Conservation (phyloP, 2,113 vertebrate genomes). For the Varanus salvator region DNA sequence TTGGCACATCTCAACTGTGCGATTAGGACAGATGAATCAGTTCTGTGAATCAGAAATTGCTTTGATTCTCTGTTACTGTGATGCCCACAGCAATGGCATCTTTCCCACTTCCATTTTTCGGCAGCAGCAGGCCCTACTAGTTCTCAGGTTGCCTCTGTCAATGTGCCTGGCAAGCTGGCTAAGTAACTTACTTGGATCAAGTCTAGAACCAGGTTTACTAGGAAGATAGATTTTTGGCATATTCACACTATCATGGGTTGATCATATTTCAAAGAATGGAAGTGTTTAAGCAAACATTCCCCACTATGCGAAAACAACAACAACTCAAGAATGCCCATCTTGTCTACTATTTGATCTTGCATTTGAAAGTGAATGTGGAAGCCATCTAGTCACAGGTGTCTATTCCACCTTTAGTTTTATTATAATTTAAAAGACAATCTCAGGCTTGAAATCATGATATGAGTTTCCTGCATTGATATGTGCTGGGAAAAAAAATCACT, state of each 20-base stretch:
- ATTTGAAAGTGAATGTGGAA: too few relatives aligned
- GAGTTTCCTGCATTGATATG: background rate
- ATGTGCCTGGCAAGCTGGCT: background rate
- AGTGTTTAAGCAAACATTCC: background rate
- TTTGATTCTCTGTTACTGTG: too few relatives aligned
- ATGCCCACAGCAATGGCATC: too few relatives aligned
- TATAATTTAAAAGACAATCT: too few relatives aligned
- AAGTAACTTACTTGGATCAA: background rate
- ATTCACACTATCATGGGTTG: background rate
- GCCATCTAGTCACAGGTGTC: too few relatives aligned
- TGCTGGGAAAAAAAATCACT: background rate
- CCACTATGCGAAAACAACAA: background rate
- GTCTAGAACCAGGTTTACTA: background rate
- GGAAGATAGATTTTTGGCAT: background rate
- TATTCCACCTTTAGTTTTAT: too few relatives aligned
- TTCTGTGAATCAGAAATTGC: too few relatives aligned
- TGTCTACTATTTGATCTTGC: too few relatives aligned
- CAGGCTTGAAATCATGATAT: background rate
- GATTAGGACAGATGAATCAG: too few relatives aligned
- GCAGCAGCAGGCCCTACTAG: background rate
- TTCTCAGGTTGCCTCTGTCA: background rate
- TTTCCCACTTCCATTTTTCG: background rate
- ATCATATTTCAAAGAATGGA: background rate
- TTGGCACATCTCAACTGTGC: too few relatives aligned
- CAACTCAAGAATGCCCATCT: too few relatives aligned